Evolutionary conservation across 2,888 invertebrate genomes (phyloP), one percentile per base, ranked within the genome.

Genomic region (Monochamus alternatus): DNA sequence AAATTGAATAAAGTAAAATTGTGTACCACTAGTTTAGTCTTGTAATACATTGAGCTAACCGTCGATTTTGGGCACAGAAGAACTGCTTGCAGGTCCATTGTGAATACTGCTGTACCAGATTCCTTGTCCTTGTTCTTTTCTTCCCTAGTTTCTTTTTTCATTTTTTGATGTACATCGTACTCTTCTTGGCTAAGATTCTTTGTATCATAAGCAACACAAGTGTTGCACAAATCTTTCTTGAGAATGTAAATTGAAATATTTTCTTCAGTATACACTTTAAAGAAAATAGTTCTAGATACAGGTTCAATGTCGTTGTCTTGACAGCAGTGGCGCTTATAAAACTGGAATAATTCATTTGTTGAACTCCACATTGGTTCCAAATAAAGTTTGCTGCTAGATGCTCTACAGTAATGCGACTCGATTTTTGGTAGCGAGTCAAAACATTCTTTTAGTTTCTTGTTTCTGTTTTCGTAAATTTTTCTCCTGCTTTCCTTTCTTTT

Each of bases 1-100:
- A 65, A 52, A 60, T 73, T 66, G 51, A 31, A 71, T 32, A 63
- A 30, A 14, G 71, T 71, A 31, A 71, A 65, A 43, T 71, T 71
- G 43, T 71, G 63, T 2, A 71, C 63, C 10, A 31, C 38, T 14
- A 58, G 14, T 14, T 58, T 58, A 8, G 58, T 58, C 14, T 58
- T 58, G 9, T 58, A 58, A 58, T 58, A 58, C 1, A 58, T 32
- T 32, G 47, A 30, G 12, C 30, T 9, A 30, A 73, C 59, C 67
- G 32, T 73, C 55, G 58, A 73, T 67, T 59, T 73, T 14, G 73
- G 67, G 31, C 59, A 55, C 44, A 73, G 43, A 4, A 73, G 59
- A 31, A 73, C 73, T 5, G 73, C 30, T 22, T 73, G 59, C 47
- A 73, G 68, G 60, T 73, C 73, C 73, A 73, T 73, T 43, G 67